Percentiles rank a stretch among this genome's conserved stretches.
Evolutionary conservation across 2,113 vertebrate genomes (phyloP).

Genomic region (Herpailurus yagouaroundi): DNA sequence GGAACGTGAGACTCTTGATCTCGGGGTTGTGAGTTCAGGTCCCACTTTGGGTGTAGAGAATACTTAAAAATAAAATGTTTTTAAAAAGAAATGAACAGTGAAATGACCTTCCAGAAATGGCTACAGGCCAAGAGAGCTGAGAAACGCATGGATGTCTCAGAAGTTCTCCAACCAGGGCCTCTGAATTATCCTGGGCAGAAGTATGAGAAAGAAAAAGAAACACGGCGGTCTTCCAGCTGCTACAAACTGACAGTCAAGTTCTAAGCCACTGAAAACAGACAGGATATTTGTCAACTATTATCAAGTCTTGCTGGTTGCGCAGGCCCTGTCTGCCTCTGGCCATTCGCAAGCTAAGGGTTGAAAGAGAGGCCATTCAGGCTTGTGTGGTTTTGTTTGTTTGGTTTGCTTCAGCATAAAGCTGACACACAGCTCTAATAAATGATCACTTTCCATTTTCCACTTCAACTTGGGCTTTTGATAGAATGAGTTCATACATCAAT

Average conservation of each 20-base stretch:
- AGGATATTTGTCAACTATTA: background rate
- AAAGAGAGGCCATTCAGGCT: background rate
- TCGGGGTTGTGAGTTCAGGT: no score
- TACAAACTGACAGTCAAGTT: background rate
- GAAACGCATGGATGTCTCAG: background rate
- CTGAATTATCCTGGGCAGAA: background rate
- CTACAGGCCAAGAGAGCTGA: background rate
- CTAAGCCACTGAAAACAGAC: slow-evolving; percentile 24
- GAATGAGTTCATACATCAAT: slow-evolving; percentile 68
- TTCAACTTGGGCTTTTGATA: slow-evolving; percentile 62
- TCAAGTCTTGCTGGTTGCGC: background rate
- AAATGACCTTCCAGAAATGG: background rate
- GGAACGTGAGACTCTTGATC: no score
- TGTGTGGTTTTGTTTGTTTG: slow-evolving; percentile 2
- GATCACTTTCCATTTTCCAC: slow-evolving; percentile 68
- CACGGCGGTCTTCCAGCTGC: background rate
- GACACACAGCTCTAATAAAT: slow-evolving; percentile 64
- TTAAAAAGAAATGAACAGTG: background rate
- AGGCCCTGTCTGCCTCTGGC: background rate
- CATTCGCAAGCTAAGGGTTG: background rate
- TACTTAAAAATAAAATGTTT: no score
- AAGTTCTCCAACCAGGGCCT: background rate
- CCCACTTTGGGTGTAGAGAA: no score
- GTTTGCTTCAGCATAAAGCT: slow-evolving; percentile 45
- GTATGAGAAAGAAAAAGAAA: background rate